These are phyloP conservation scores for Temnothorax rugatulus DNA, from an alignment of 2,888 invertebrate species.

Conservation along the genomic window DNA sequence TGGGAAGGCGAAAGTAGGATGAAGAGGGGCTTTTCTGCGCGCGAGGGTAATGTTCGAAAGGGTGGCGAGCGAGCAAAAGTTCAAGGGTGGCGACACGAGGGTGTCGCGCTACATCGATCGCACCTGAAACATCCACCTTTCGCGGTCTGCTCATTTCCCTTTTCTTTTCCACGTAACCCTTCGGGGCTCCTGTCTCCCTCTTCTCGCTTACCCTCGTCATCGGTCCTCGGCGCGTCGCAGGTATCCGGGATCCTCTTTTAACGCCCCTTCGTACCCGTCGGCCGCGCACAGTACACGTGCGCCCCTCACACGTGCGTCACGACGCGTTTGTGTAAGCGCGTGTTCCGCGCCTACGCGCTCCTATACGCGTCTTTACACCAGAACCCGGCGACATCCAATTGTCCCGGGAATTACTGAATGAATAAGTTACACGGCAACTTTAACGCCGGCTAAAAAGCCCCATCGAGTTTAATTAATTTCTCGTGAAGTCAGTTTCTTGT, in stretches of 20 bases:
- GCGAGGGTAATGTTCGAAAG: constrained; percentile 51
- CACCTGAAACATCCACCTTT: constrained; percentile 75
- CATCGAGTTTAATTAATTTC: constrained; percentile 56
- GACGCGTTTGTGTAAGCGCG: constrained; percentile 65
- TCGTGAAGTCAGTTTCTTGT: constrained; percentile 51
- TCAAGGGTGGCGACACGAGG: constrained; percentile 64
- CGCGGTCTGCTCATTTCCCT: constrained; percentile 63
- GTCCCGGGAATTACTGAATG: constrained; percentile 56
- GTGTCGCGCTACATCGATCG: constrained; percentile 79
- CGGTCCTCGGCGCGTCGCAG: constrained; percentile 41
- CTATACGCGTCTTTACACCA: constrained; percentile 24
- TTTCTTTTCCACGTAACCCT: constrained; percentile 55
- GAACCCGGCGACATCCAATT: constrained; percentile 41
- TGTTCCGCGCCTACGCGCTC: constrained; percentile 49
- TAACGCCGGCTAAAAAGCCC: constrained; percentile 50
- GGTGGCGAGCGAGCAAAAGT: constrained; percentile 56
- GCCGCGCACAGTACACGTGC: constrained; percentile 25
- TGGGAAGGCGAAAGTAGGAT: constrained; percentile 8
- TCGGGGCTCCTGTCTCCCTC: constrained; percentile 21
- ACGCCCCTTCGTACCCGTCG: constrained; percentile 41
- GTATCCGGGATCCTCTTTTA: constrained; percentile 61
- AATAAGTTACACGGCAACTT: constrained; percentile 54
- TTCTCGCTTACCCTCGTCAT: constrained; percentile 40
- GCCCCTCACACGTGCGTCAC: constrained; percentile 54
- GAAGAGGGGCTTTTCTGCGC: constrained; percentile 49